Conservation (phyloP, 2,797 vertebrate genomes). For the Anabas testudineus region DNA sequence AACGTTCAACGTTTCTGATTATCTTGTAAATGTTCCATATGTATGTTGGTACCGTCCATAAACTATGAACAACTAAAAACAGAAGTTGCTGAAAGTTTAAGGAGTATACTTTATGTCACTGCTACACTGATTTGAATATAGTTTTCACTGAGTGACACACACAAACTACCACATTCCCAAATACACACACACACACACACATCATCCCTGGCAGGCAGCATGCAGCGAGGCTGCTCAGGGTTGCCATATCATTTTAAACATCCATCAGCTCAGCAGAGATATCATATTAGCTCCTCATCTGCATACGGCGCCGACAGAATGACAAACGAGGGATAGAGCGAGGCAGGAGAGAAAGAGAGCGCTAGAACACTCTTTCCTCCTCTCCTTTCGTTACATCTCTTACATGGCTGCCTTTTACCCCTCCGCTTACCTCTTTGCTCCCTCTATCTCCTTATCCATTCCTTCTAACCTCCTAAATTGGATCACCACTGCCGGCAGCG, state of each 20-base stretch:
- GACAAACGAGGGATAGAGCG: slow-evolving; percentile 73
- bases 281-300: slow-evolving; percentile 84
- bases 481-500: slow-evolving; percentile 63
- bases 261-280: slow-evolving; percentile 83
- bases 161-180: slow-evolving; percentile 22
- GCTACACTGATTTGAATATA: slow-evolving; percentile 34
- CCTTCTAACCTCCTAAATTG: slow-evolving; percentile 72
- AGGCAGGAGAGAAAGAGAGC: slow-evolving; percentile 19
- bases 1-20: no score
- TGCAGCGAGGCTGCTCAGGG: slow-evolving; percentile 65
- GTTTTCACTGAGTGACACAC: slow-evolving; percentile 42
- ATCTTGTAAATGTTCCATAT: no score
- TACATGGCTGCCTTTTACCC: slow-evolving; percentile 60
- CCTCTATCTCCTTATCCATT: slow-evolving; percentile 69
- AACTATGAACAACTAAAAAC: neutral
- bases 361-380: slow-evolving; percentile 6
- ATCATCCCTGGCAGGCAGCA: slow-evolving; percentile 58
- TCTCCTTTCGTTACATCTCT: slow-evolving; percentile 38
- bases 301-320: slow-evolving; percentile 80
- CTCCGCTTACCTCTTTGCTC: slow-evolving; percentile 43
- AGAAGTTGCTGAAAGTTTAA: slow-evolving; percentile 23
- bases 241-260: slow-evolving; percentile 78
- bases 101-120: slow-evolving; percentile 11
- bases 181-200: slow-evolving; percentile 43
- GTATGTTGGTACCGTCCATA: neutral